Base-by-base conservation (phyloP, 2,888 invertebrate genomes). In the Orchesellides sinensis region DNA sequence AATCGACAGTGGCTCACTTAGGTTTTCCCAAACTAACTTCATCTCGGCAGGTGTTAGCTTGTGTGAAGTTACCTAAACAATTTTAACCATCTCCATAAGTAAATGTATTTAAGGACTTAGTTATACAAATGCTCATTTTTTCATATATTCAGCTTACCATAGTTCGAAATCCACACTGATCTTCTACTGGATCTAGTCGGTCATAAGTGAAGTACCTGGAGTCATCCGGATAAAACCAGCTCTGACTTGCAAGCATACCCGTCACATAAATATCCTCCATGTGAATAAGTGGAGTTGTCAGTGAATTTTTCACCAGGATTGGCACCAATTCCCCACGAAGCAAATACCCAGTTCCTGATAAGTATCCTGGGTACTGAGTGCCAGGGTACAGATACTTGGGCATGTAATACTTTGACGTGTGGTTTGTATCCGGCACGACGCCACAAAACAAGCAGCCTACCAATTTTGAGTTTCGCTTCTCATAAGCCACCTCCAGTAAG, bases 361-460 rank as follows among this genome's bases (percentile, higher is more conserved):
- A 90, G 90, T 96, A 96, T 87, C 93, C 93, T 2, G 96, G 96
- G 91, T 95, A 96, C 61, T 92, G 92, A 54, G 92, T 91, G 0
- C 92, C 93, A 0, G 92, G 90, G 89, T 93, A 96, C 94, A 96
- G 94, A 89, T 95, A 95, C 35, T 92, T 92, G 0, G 96, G 96
- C 83, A 94, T 93, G 90, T 94, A 96, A 95, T 96, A 96, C 90
- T 96, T 96, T 89, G 94, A 94, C 70, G 91, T 92, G 0, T 92
- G 91, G 89, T 95, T 94, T 32, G 93, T 92, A 2, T 96, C 93
- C 0, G 96, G 96, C 85, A 92, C 92, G 0, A 95, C 95, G 14
- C 93, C 93, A 89, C 94, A 94, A 72, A 96, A 95, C n/a, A 95
- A 92, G 88, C 93, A 93, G 0, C 96, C 96, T 61, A 88, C 86